Conservation (phyloP, 2,113 vertebrate species). For the Mus spicilegus region DNA sequence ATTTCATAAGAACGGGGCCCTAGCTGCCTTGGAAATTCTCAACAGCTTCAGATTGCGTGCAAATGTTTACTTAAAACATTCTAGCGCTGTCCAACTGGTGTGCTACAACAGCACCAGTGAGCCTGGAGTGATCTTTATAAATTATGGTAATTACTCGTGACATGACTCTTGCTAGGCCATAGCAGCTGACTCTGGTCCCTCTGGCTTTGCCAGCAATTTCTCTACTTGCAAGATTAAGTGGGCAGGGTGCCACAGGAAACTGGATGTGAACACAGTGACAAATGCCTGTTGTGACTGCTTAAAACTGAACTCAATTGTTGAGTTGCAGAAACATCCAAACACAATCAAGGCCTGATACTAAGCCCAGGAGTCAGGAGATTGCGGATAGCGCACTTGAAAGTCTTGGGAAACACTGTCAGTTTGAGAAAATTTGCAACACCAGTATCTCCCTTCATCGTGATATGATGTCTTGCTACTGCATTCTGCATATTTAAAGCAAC, state of each 20-base stretch:
- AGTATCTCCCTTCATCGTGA: conserved; percentile 35
- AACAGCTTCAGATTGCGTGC: conserved; percentile 92
- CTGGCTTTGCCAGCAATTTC: conserved; percentile 80
- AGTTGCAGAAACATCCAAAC: conserved; percentile 96
- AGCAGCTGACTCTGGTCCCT: conserved; percentile 78
- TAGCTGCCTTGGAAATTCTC: conserved; percentile 89
- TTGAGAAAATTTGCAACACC: conserved; percentile 42
- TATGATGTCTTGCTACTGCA: not conserved
- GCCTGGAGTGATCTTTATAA: conserved; percentile 91
- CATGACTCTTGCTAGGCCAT: conserved; percentile 89
- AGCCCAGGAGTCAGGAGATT: conserved; percentile 89
- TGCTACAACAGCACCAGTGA: conserved; percentile 85
- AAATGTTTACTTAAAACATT: conserved; percentile 94
- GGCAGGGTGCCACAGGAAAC: conserved; percentile 85
- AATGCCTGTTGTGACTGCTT: conserved; percentile 94
- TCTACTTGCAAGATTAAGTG: conserved; percentile 87
- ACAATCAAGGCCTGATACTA: conserved; percentile 94
- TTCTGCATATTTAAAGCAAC: not conserved
- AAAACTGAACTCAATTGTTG: conserved; percentile 92
- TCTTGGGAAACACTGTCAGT: conserved; percentile 51
- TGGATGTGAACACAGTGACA: conserved; percentile 91
- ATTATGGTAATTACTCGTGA: conserved; percentile 94
- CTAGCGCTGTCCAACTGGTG: conserved; percentile 82
- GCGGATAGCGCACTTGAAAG: conserved; percentile 72
- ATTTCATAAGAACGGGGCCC: conserved; percentile 93